Evolutionary conservation across 2,113 vertebrate species (phyloP).

Genomic region (Chrysemys picta): DNA sequence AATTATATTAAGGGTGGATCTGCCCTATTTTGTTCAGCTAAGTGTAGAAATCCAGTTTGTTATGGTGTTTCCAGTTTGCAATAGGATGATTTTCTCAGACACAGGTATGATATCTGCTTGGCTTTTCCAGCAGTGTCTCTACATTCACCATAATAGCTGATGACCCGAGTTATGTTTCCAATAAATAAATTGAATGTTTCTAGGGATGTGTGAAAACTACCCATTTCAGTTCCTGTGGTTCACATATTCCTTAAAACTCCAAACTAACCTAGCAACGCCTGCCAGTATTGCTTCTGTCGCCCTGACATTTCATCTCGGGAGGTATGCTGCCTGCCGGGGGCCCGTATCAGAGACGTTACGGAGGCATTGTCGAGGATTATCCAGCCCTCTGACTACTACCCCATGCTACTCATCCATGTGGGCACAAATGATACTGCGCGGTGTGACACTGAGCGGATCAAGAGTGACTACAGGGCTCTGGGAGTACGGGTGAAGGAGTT

Average conservation of each 20-base stretch:
- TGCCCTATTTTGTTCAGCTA: not conserved
- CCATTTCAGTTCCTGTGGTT: not conserved
- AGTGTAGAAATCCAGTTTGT: slow-evolving; percentile 23
- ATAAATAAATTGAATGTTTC: not conserved
- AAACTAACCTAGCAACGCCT: fast-evolving
- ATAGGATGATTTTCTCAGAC: slow-evolving; percentile 26
- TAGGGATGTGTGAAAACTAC: not conserved
- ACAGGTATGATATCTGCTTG: not conserved
- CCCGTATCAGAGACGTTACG: no score
- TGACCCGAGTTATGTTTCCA: slow-evolving; percentile 16
- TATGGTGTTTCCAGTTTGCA: not conserved
- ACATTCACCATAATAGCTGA: slow-evolving; percentile 14
- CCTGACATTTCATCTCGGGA: no score
- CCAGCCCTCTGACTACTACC: no score
- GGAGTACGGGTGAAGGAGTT: no score
- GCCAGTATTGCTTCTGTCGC: not conserved
- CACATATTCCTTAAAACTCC: not conserved
- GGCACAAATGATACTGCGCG: no score
- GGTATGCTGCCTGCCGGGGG: no score
- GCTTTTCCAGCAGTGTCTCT: slow-evolving; percentile 24
- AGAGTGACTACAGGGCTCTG: no score
- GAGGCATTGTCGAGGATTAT: no score
- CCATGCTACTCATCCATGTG: no score
- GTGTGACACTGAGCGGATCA: no score
- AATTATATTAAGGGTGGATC: not conserved